Evolutionary conservation across 2,888 invertebrate species (phyloP).

Genomic region (Drosophila buzzatii): DNA sequence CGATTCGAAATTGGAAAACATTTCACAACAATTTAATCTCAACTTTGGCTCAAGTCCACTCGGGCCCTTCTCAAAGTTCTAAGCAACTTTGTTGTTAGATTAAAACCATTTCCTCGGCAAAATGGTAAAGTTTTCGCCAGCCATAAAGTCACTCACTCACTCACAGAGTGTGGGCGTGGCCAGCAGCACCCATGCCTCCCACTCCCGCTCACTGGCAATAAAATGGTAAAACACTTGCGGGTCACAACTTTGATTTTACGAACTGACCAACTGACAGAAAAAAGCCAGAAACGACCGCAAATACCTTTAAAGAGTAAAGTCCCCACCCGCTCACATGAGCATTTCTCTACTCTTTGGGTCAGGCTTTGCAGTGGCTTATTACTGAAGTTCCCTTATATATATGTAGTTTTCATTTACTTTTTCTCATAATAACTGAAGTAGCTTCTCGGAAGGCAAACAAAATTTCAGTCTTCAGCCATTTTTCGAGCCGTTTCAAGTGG

Average conservation of each 20-base stretch:
- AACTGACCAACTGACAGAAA: slow-evolving; percentile 56
- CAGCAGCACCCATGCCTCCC: neutral
- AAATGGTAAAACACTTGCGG: slow-evolving; percentile 67
- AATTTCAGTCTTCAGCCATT: neutral
- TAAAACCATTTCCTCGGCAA: slow-evolving; percentile 66
- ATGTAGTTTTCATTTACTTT: neutral
- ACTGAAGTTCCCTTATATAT: neutral
- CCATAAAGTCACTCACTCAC: slow-evolving; percentile 39
- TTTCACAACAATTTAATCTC: slow-evolving; percentile 50
- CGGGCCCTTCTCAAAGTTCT: slow-evolving; percentile 9
- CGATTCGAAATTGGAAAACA: slow-evolving; percentile 31
- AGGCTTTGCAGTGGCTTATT: neutral
- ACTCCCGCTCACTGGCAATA: slow-evolving; percentile 50
- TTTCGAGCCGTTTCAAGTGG: slow-evolving; percentile 2
- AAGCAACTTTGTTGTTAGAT: slow-evolving; percentile 70
- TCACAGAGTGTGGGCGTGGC: slow-evolving; percentile 9
- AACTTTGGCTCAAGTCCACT: slow-evolving; percentile 37
- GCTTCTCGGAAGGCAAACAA: neutral
- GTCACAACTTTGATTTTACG: slow-evolving; percentile 74
- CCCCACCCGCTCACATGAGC: neutral
- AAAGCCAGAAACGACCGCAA: slow-evolving; percentile 3
- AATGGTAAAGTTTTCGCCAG: slow-evolving; percentile 59
- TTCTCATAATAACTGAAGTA: neutral
- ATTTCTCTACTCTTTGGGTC: neutral
- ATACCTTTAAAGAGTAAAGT: neutral